Base-by-base conservation (phyloP, 2,888 invertebrate species). In the Schrankia costaestrigalis region DNA sequence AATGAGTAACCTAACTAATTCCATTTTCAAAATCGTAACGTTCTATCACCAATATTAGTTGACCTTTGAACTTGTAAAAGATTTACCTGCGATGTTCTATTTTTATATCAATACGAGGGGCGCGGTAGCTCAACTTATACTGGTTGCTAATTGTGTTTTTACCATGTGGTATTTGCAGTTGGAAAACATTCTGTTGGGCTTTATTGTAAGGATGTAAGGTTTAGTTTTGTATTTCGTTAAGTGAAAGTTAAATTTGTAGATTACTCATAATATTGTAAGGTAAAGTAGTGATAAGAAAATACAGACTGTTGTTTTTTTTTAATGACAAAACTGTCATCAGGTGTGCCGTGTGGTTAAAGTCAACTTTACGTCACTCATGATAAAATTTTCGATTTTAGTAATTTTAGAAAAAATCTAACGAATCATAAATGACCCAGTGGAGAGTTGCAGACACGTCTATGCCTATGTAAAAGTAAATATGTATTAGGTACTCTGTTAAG, bases 1-100 rank as follows among this genome's bases (percentile, higher is more conserved):
- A 76, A 73, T 71, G 81, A 84, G 81, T 84, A 78, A n/a, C n/a
- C n/a, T n/a, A n/a, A 76, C 56, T 74, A 79, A 78, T 75, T 67
- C 65, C 61, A 70, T 75, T 78, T 80, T 78, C 73, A 78, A 81
- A 85, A 80, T 82, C 71, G 75, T 71, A 71, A 72, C 69, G 63
- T 46, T 34, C 26, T 6, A 2, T 30, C 19, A 2, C 78, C 77
- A 78, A 9, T 54, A 31, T 49, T 34, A 4, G 1, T 40, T 50
- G 78, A 71, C 25, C 75, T 47, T 4, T 63, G 18, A 26, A 42
- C 39, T 54, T 63, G 41, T 56, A 62, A 65, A 56, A 35, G 23
- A 38, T 50, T 41, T 35, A 51, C 50, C 53, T 52, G 46, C 18
- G 22, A 24, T 7, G 23, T 31, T 41, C 39, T 2, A 11, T 29